Evolutionary conservation across 2,113 vertebrate genomes (phyloP).

Genomic region (Hyaena hyaena): DNA sequence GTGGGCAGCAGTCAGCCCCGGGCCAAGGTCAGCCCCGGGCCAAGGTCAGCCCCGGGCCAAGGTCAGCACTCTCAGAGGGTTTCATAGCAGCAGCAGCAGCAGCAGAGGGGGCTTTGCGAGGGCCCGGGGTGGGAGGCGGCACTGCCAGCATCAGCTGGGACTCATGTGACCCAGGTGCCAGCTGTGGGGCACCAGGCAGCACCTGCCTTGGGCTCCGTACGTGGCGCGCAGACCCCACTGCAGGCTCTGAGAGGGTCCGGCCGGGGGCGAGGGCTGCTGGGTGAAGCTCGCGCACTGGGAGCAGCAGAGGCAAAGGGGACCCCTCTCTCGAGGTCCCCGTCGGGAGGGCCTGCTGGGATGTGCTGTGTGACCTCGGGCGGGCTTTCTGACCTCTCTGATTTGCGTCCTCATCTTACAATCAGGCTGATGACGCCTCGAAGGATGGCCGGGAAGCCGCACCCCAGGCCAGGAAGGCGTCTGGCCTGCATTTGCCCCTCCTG

Average conservation of each 20-base stretch:
- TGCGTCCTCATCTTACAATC: not conserved
- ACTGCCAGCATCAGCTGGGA: not conserved
- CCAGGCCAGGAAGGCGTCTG: not conserved
- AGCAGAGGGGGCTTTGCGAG: not conserved
- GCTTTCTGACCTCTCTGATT: not conserved
- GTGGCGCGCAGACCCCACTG: not conserved
- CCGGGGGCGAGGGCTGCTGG: not conserved
- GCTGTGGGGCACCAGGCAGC: not conserved
- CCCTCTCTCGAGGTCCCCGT: not conserved
- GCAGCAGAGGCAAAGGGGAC: not conserved
- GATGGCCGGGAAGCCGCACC: not conserved
- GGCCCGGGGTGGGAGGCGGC: not conserved
- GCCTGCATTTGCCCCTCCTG: accelerated
- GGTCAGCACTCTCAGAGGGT: not conserved
- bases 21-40: accelerated
- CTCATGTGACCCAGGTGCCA: not conserved
- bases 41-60: accelerated
- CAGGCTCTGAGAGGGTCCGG: not conserved
- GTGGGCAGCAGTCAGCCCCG: accelerated
- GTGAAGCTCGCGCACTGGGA: not conserved
- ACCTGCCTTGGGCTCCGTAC: accelerated
- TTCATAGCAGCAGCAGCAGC: too few species aligned
- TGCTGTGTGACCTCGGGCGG: not conserved
- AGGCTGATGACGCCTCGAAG: not conserved
- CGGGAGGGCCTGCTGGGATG: not conserved